These are phyloP conservation scores for Balearica regulorum DNA, from an alignment of 2,797 vertebrate species.

Conservation along the genomic window DNA sequence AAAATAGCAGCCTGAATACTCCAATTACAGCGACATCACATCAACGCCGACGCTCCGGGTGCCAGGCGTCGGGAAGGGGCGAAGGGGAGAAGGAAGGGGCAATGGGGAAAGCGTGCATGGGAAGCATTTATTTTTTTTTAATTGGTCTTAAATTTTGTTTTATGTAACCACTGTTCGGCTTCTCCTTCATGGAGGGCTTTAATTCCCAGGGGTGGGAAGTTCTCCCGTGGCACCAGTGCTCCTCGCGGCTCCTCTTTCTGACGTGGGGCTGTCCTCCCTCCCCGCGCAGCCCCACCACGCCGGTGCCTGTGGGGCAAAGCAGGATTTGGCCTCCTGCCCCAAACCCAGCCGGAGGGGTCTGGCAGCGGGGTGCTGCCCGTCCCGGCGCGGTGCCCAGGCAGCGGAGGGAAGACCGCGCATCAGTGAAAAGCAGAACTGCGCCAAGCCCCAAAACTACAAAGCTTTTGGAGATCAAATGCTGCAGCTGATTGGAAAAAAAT, in stretches of 20 bases:
- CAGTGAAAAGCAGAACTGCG: neutral
- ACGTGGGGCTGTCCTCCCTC: neutral
- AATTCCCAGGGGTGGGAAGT: neutral
- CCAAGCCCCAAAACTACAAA: neutral
- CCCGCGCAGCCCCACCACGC: neutral
- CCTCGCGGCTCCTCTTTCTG: neutral
- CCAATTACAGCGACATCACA: neutral
- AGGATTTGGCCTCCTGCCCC: neutral
- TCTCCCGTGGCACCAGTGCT: neutral
- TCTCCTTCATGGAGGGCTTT: neutral
- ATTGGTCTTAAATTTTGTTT: neutral
- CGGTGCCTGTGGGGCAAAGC: neutral
- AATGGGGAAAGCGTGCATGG: neutral
- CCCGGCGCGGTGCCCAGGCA: neutral
- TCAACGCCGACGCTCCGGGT: neutral
- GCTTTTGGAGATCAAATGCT: neutral
- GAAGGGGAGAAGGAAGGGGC: neutral
- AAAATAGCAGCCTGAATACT: neutral
- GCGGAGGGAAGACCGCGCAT: neutral
- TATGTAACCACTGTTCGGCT: neutral
- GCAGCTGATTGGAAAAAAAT: no score
- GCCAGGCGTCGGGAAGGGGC: neutral
- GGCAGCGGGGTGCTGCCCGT: neutral
- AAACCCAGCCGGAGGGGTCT: neutral
- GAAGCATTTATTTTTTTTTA: fast-evolving